Conservation (phyloP, 2,888 invertebrate species). For the Ophion ventricosus region DNA sequence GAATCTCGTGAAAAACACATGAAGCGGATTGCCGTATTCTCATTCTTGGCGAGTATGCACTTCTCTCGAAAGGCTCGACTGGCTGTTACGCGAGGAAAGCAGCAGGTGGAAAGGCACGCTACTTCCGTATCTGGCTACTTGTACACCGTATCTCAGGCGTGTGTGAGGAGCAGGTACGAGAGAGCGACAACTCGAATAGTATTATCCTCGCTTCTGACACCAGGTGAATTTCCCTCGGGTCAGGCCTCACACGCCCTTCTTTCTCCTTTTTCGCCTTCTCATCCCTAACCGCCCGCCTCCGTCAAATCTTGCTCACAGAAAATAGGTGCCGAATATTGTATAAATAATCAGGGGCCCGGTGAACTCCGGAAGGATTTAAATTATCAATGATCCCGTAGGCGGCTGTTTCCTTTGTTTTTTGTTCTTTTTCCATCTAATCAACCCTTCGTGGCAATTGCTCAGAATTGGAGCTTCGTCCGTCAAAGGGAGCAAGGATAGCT, state of each 20-base stretch:
- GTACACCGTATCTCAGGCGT: conserved; percentile 28
- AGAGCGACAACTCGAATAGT: conserved; percentile 53
- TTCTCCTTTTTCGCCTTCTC: conserved; percentile 14
- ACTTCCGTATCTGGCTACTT: conserved; percentile 31
- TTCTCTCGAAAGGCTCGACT: conserved; percentile 6
- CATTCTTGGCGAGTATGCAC: conserved; percentile 20
- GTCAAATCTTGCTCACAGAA: conserved; percentile 4
- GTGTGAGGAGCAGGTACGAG: conserved; percentile 45
- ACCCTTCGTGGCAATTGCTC: conserved; percentile 21
- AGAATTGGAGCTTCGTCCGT: neutral
- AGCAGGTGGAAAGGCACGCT: conserved; percentile 49
- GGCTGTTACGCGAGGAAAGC: conserved; percentile 17
- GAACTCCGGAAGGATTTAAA: conserved; percentile 47
- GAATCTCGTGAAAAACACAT: conserved; percentile 57
- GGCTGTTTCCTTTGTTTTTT: neutral
- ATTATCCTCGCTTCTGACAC: conserved; percentile 63
- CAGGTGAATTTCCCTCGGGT: conserved; percentile 74
- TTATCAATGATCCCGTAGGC: conserved; percentile 41
- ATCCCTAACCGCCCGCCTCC: conserved; percentile 32
- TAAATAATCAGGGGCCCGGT: conserved; percentile 32
- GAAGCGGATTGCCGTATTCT: conserved; percentile 59
- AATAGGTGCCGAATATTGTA: neutral
- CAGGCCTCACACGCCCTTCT: conserved; percentile 57
- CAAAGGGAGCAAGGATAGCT: too few relatives aligned
- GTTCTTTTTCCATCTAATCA: conserved; percentile 14